Evolutionary conservation across 2,888 invertebrate species (phyloP).

Genomic region (Acholoe squamosa): DNA sequence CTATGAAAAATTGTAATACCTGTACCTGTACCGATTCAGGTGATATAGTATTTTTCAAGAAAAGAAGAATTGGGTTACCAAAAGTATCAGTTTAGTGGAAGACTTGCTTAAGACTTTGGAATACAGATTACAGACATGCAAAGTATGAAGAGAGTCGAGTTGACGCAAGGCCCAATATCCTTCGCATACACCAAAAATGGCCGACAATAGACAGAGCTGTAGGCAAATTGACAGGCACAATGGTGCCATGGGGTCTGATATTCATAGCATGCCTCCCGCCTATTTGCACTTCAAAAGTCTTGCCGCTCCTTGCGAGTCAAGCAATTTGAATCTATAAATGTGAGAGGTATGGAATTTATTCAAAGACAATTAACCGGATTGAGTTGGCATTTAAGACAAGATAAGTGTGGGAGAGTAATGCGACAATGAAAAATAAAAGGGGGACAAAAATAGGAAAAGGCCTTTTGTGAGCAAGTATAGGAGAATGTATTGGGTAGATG

Average conservation of each 20-base stretch:
- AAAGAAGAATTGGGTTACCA: too few species aligned
- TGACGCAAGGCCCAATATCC: neutral
- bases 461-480: too few species aligned
- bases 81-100: too few species aligned
- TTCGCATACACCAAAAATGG: neutral
- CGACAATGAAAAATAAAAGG: too few species aligned
- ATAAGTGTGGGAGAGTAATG: neutral
- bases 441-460: too few species aligned
- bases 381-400: neutral
- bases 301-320: neutral
- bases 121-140: too few species aligned
- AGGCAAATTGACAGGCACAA: neutral
- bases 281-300: slow-evolving; percentile 21
- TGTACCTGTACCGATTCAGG: too few species aligned
- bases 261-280: neutral
- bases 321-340: slow-evolving; percentile 2
- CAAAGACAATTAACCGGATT: neutral
- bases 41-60: too few species aligned
- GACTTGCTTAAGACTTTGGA: too few species aligned
- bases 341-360: neutral
- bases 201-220: neutral
- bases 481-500: too few species aligned
- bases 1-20: too few species aligned
- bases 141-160: neutral
- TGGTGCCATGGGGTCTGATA: neutral